Evolutionary conservation across 1,140 invertebrate genomes (phyloP).

Genomic region (Eumaeus atala): DNA sequence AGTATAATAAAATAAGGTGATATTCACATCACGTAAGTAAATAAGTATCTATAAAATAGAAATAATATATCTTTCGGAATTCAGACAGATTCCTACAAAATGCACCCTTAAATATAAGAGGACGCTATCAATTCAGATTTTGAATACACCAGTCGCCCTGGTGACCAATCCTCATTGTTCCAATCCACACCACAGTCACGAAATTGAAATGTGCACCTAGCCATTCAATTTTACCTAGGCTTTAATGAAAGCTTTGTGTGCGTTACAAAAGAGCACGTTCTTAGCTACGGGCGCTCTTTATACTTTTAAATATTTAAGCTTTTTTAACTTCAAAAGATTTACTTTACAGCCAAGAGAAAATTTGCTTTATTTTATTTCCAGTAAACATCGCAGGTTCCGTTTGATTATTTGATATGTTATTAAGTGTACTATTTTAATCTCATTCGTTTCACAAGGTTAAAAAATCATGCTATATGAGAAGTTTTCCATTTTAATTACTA

Average conservation of each 20-base stretch:
- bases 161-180: background rate
- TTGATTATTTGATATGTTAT: too few relatives aligned
- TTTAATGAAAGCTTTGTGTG: constrained; percentile 10
- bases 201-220: constrained; percentile 9
- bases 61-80: background rate
- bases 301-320: constrained; percentile 6
- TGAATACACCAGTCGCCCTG: background rate
- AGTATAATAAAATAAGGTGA: too few relatives aligned
- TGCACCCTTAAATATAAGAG: constrained; percentile 3
- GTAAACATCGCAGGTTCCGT: too few relatives aligned
- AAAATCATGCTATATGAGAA: too few relatives aligned
- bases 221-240: constrained; percentile 9
- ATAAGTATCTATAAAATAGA: too few relatives aligned
- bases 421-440: too few relatives aligned
- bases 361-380: too few relatives aligned
- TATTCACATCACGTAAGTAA: too few relatives aligned
- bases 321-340: constrained; percentile 1
- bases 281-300: constrained; percentile 1
- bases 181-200: constrained; percentile 3
- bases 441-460: too few relatives aligned
- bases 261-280: constrained; percentile 7
- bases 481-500: too few relatives aligned
- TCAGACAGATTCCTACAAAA: background rate
- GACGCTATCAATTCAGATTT: background rate
- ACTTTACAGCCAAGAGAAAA: too few relatives aligned